Evolutionary conservation across 1,140 invertebrate species (phyloP).

Genomic region (Chelonus insularis): DNA sequence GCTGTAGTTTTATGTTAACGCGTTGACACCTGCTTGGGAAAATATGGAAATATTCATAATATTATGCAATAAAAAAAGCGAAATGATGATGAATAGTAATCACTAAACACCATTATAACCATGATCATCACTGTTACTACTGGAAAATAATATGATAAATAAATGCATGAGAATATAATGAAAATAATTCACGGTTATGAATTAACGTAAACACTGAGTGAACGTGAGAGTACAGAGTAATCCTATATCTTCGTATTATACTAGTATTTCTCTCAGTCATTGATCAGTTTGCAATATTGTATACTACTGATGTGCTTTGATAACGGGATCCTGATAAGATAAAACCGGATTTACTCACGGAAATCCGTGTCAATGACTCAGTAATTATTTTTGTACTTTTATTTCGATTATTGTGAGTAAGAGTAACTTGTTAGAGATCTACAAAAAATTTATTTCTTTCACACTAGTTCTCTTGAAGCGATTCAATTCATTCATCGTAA

Average conservation of each 20-base stretch:
- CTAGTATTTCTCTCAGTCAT: conserved; percentile 4
- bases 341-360: neutral
- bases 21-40: conserved; percentile 1
- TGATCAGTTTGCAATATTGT: conserved; percentile 7
- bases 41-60: neutral
- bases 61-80: no score
- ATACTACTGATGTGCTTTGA: conserved; percentile 14
- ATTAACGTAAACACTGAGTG: conserved; percentile 16
- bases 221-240: conserved; percentile 17
- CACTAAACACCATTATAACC: no score
- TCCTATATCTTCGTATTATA: conserved; percentile 6
- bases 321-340: conserved; percentile 9
- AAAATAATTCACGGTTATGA: conserved; percentile 10
- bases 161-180: neutral
- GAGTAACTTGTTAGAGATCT: no score
- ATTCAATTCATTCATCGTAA: no score
- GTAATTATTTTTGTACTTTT: neutral
- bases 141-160: no score
- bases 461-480: no score
- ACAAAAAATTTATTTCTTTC: no score
- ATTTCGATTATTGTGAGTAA: no score
- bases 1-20: neutral
- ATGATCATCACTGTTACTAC: no score
- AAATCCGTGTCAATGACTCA: neutral
- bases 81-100: no score